phyloP scores from a whole-genome alignment of 2,113 vertebrate species.

The Saccopteryx leptura region DNA sequence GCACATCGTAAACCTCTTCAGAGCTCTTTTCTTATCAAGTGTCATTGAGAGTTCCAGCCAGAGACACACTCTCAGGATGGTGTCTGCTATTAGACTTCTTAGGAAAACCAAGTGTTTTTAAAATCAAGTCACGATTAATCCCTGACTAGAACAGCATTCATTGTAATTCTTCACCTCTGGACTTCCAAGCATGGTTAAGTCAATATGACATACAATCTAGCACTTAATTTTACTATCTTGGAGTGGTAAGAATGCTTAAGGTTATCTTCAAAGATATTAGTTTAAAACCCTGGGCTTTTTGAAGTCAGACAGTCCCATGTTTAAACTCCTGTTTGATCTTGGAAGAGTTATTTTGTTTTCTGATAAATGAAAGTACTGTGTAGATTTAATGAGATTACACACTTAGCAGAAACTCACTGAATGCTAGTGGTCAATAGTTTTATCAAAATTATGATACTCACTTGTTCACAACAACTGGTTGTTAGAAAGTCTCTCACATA shows the following conservation, averaged over 20 bases:
- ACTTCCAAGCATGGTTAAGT: background rate
- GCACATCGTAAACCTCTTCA: conserved; percentile 47
- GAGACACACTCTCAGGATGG: conserved; percentile 4
- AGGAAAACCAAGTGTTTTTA: conserved; percentile 49
- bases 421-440: background rate
- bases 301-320: background rate
- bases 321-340: conserved; percentile 26
- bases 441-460: background rate
- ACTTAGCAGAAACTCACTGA: background rate
- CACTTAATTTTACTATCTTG: conserved; percentile 52
- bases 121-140: conserved; percentile 29
- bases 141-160: background rate
- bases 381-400: background rate
- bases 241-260: conserved; percentile 33
- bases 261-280: background rate
- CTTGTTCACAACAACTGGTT: background rate
- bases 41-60: conserved; percentile 23
- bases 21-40: conserved; percentile 52
- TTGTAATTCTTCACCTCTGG: conserved; percentile 47
- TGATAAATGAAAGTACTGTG: background rate
- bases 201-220: background rate
- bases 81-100: conserved; percentile 12
- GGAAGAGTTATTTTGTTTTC: conserved; percentile 10
- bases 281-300: background rate
- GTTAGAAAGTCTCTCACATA: background rate